Conservation (phyloP, 2,888 invertebrate genomes). For the Pherbina coryleti region DNA sequence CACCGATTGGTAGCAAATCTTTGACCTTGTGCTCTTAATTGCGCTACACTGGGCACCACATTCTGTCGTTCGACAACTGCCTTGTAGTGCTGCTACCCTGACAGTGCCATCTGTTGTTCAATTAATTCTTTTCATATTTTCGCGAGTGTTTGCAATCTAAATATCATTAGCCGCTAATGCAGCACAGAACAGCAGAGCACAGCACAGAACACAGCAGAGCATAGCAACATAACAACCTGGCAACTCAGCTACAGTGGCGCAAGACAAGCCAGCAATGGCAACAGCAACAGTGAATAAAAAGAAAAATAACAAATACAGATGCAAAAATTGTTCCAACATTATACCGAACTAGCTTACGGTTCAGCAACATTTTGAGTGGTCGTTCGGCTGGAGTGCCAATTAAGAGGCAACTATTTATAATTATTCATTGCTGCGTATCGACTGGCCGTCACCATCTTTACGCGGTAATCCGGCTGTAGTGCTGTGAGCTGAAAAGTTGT, state of each 20-base stretch:
- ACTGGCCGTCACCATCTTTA: neutral
- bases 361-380: constrained; percentile 21
- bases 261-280: neutral
- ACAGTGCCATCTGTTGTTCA: constrained; percentile 27
- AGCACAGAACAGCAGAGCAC: constrained; percentile 48
- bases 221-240: neutral
- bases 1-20: neutral
- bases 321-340: too few relatives aligned
- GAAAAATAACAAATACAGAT: neutral
- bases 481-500: too few relatives aligned
- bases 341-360: neutral
- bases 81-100: neutral
- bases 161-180: constrained; percentile 64
- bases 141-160: constrained; percentile 64
- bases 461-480: too few relatives aligned
- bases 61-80: neutral
- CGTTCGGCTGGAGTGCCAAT: constrained; percentile 12
- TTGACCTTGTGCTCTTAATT: constrained; percentile 12
- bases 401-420: constrained; percentile 26
- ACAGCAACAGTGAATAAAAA: neutral
- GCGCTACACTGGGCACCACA: neutral
- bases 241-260: neutral
- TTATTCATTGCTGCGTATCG: neutral
- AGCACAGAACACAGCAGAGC: neutral
- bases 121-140: constrained; percentile 45